Percentiles rank a stretch among this genome's conserved stretches.
Conservation (phyloP, 2,113 vertebrate genomes). For the Monarcha castaneiventris region DNA sequence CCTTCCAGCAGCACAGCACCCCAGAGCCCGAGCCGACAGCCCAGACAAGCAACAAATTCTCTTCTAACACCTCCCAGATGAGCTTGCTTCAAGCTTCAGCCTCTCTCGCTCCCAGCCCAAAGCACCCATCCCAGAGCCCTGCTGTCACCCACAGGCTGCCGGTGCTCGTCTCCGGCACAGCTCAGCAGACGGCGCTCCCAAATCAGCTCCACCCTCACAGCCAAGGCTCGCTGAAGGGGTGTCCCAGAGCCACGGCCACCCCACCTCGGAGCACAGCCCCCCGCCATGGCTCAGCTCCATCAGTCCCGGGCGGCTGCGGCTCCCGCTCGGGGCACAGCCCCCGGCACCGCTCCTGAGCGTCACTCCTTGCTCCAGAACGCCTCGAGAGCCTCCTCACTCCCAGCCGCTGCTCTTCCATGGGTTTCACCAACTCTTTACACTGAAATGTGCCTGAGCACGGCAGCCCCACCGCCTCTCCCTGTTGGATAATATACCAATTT, state of each 20-base stretch:
- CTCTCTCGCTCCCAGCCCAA: not conserved
- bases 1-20: not conserved
- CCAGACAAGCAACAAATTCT: not conserved
- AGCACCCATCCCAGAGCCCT: not conserved
- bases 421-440: not conserved
- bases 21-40: not conserved
- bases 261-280: not conserved
- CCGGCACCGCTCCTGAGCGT: accelerated
- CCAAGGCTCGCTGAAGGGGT: accelerated
- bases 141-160: accelerated
- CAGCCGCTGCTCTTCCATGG: accelerated
- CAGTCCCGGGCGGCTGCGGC: accelerated
- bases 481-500: accelerated
- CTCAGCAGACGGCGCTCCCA: accelerated
- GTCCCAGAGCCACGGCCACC: accelerated
- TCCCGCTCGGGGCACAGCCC: accelerated
- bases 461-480: not conserved
- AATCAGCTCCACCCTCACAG: not conserved
- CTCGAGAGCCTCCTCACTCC: not conserved
- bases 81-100: not conserved
- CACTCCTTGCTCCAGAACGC: not conserved
- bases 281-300: accelerated
- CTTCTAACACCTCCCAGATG: accelerated
- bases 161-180: accelerated
- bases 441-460: accelerated